phyloP scores from a whole-genome alignment of 2,888 invertebrate species.

The Lymantria monacha region DNA sequence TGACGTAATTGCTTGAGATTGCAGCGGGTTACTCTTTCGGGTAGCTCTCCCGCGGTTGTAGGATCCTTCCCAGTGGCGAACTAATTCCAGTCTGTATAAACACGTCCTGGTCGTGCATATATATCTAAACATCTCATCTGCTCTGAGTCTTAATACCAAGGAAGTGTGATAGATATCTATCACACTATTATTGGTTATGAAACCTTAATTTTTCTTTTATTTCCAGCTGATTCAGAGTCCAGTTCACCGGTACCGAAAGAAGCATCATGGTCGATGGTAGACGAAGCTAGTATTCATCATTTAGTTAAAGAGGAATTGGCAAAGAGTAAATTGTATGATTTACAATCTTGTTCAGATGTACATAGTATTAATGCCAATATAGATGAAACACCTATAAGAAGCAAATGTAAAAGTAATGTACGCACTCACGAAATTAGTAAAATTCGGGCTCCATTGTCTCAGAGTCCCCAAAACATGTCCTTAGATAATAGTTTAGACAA shows the following conservation, averaged over 20 bases:
- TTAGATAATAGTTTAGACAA: slow-evolving; percentile 67
- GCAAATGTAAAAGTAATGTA: slow-evolving; percentile 51
- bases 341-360: slow-evolving; percentile 51
- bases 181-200: not conserved
- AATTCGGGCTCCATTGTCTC: slow-evolving; percentile 53
- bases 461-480: slow-evolving; percentile 66
- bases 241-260: slow-evolving; percentile 39
- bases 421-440: slow-evolving; percentile 68
- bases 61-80: no score
- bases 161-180: no score
- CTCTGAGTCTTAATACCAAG: no score
- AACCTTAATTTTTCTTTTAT: slow-evolving; percentile 1
- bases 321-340: slow-evolving; percentile 35
- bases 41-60: no score
- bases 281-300: slow-evolving; percentile 52
- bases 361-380: slow-evolving; percentile 33
- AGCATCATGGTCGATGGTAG: slow-evolving; percentile 58
- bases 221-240: slow-evolving; percentile 58
- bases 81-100: no score
- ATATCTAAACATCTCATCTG: no score
- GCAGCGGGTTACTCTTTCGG: no score
- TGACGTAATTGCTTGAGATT: no score
- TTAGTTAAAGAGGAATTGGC: slow-evolving; percentile 48
- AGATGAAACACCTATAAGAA: slow-evolving; percentile 64
- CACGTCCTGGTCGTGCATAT: no score